Percentiles rank a stretch among this genome's conserved stretches.
Evolutionary conservation across 2,888 invertebrate species (phyloP).

Genomic region (Neoscelio sp.): DNA sequence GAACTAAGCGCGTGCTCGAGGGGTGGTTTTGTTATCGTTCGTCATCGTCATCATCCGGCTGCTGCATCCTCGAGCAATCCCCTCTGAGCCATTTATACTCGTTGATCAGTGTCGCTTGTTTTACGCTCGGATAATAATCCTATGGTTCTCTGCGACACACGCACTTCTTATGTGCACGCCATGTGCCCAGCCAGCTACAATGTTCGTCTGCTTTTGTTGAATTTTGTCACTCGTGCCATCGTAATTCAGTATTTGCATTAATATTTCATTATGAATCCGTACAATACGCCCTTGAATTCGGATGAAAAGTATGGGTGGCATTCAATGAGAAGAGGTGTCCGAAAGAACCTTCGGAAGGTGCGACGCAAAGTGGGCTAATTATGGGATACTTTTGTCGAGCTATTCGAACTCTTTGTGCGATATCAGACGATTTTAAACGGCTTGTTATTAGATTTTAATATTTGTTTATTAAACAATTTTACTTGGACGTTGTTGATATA

Average conservation of each 20-base stretch:
- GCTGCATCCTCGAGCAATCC: slow-evolving; percentile 63
- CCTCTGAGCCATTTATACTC: slow-evolving; percentile 72
- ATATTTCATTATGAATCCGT: slow-evolving; percentile 5
- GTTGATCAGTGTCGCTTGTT: slow-evolving; percentile 71
- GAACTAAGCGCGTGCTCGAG: slow-evolving; percentile 73
- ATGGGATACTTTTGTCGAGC: too few species aligned
- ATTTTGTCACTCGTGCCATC: slow-evolving; percentile 11
- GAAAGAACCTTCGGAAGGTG: slow-evolving; percentile 1
- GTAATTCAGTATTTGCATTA: slow-evolving; percentile 20
- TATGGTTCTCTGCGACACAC: slow-evolving; percentile 16
- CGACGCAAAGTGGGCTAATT: slow-evolving; percentile 3
- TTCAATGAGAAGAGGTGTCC: neutral
- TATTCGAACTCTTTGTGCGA: too few species aligned
- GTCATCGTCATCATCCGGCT: slow-evolving; percentile 60
- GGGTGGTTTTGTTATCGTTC: slow-evolving; percentile 72
- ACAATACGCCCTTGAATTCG: slow-evolving; percentile 18
- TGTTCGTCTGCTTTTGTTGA: slow-evolving; percentile 10
- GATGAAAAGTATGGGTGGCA: neutral
- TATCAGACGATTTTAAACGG: too few species aligned
- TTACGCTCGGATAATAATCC: slow-evolving; percentile 72
- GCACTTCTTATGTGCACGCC: neutral
- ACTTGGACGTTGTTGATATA: too few species aligned
- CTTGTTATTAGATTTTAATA: too few species aligned
- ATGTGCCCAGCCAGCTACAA: slow-evolving; percentile 9
- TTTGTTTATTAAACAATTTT: too few species aligned